Evolutionary conservation across 2,113 vertebrate species (phyloP).

Genomic region (Hystrix brachyura): DNA sequence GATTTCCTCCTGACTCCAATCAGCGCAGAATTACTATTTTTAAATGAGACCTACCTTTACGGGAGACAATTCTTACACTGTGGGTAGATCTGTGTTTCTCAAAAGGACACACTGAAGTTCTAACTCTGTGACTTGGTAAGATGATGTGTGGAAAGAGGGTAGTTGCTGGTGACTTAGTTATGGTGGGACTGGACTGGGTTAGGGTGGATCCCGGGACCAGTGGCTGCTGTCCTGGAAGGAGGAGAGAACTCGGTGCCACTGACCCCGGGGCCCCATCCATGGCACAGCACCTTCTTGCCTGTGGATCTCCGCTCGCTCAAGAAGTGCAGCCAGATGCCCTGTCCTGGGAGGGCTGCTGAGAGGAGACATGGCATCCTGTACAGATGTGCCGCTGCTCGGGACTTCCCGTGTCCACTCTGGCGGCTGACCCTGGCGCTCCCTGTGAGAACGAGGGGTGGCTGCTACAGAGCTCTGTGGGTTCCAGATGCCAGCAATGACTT

Average conservation of each 20-base stretch:
- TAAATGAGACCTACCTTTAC: not conserved
- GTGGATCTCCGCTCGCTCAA: not conserved
- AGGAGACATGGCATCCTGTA: not conserved
- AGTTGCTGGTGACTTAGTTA: not conserved
- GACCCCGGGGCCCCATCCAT: accelerated
- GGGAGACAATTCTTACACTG: not conserved
- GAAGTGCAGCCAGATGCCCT: too few relatives aligned
- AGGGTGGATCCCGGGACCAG: too few relatives aligned
- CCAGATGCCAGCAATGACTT: not conserved
- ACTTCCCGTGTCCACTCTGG: too few relatives aligned
- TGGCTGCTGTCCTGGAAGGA: too few relatives aligned
- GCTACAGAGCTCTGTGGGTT: not conserved
- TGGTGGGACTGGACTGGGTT: not conserved
- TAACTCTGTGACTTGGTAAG: too few relatives aligned
- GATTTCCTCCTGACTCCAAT: not conserved
- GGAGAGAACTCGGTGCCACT: not conserved
- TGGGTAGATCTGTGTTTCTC: not conserved
- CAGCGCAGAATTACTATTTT: not conserved
- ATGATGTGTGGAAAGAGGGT: not conserved
- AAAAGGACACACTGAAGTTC: not conserved
- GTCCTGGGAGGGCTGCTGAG: not conserved
- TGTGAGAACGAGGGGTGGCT: too few relatives aligned
- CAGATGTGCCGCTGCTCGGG: not conserved
- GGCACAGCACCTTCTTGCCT: too few relatives aligned
- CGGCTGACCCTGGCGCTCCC: not conserved